phyloP scores from a whole-genome alignment of 2,113 vertebrate genomes.

The Bujurquina vittata region DNA sequence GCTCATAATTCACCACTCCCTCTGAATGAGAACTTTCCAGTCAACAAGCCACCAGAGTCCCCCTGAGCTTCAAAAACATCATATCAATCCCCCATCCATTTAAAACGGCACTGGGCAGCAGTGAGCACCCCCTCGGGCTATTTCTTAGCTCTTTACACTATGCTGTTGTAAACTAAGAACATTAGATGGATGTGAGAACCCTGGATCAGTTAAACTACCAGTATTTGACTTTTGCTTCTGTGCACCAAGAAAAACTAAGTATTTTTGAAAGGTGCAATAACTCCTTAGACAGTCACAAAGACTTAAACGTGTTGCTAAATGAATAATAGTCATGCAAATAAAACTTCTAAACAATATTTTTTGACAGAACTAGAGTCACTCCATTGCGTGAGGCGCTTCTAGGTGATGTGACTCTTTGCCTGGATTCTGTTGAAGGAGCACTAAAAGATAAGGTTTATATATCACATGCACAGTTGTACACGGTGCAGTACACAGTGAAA shows the following conservation, averaged over 20 bases:
- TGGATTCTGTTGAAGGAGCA: too few relatives aligned
- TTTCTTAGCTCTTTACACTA: neutral
- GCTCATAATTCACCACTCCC: conserved; percentile 51
- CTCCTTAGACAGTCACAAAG: neutral
- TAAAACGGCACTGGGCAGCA: conserved; percentile 13
- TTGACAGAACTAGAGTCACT: neutral
- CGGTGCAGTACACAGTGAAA: too few relatives aligned
- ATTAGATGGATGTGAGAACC: conserved; percentile 3
- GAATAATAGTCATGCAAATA: neutral
- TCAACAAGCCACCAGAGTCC: conserved; percentile 22
- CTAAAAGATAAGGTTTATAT: too few relatives aligned
- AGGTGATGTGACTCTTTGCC: too few relatives aligned
- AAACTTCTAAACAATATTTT: neutral
- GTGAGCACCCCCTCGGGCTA: conserved; percentile 5
- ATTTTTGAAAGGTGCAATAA: neutral
- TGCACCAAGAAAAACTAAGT: neutral
- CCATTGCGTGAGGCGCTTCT: too few relatives aligned
- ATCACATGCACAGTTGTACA: too few relatives aligned
- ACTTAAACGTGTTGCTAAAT: neutral
- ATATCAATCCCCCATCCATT: neutral
- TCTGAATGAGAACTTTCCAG: conserved; percentile 30
- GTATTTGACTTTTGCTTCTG: neutral
- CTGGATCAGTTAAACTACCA: neutral
- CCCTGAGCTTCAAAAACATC: conserved; percentile 53
- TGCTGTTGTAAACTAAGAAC: conserved; percentile 22